Conservation (phyloP, 2,888 invertebrate genomes). For the Thera obeliscata region DNA sequence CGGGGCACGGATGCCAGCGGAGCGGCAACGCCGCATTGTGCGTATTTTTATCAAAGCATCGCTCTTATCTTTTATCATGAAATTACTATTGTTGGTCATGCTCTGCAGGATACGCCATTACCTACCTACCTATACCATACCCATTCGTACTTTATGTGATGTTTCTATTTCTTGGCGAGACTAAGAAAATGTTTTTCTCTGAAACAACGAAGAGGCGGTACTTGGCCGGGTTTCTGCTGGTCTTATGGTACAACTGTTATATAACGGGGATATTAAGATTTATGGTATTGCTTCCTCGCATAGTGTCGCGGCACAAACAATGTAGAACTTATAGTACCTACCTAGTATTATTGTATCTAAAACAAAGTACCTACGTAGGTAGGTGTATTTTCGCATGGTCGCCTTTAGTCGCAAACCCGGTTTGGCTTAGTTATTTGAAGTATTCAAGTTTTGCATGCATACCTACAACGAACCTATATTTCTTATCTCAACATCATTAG, state of each 20-base stretch:
- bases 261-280: constrained; percentile 25
- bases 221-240: constrained; percentile 42
- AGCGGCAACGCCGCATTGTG: constrained; percentile 68
- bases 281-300: constrained; percentile 19
- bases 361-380: background rate
- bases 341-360: background rate
- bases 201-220: constrained; percentile 45
- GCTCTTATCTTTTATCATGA: constrained; percentile 54
- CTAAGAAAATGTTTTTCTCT: constrained; percentile 39
- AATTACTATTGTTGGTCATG: constrained; percentile 33
- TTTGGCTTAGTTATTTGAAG: no score
- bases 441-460: no score
- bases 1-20: constrained; percentile 52
- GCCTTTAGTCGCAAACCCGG: background rate
- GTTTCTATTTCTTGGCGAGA: constrained; percentile 37
- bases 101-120: constrained; percentile 18
- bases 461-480: no score
- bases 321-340: background rate
- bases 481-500: no score
- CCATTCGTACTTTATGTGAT: constrained; percentile 14
- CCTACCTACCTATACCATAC: no score
- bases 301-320: constrained; percentile 4
- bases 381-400: background rate
- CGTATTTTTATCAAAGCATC: constrained; percentile 76
- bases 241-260: constrained; percentile 21